Conservation (phyloP, 2,888 invertebrate species). For the Caenorhabditis zanzibari region DNA sequence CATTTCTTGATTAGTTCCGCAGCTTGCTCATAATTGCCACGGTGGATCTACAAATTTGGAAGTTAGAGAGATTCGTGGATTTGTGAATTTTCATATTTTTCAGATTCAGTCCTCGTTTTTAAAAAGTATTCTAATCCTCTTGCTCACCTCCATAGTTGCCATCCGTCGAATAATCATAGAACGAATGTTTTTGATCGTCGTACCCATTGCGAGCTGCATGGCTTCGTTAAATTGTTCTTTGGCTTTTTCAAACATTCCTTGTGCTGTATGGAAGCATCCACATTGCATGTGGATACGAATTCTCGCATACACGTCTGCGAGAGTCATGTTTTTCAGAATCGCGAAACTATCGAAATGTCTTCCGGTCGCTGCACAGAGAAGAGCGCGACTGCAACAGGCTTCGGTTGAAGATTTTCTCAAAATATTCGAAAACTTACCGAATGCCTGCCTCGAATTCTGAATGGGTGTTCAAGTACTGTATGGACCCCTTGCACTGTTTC, state of each 20-base stretch:
- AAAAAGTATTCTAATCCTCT: not conserved
- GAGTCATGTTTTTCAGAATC: not conserved
- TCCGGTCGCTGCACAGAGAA: not conserved
- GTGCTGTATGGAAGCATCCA: slow-evolving; percentile 22
- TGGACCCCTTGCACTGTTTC: slow-evolving; percentile 34
- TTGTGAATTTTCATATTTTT: not conserved
- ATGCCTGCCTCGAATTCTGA: slow-evolving; percentile 44
- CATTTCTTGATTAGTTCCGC: not conserved
- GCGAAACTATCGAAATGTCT: not conserved
- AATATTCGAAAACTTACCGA: not conserved
- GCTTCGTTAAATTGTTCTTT: slow-evolving; percentile 22
- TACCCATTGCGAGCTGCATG: not conserved
- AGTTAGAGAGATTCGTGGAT: not conserved
- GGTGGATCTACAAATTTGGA: slow-evolving; percentile 12
- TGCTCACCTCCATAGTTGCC: slow-evolving; percentile 43
- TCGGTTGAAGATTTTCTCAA: not conserved
- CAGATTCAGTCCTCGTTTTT: not conserved
- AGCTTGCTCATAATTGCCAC: not conserved
- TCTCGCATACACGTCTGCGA: not conserved
- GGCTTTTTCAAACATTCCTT: not conserved
- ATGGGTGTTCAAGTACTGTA: not conserved
- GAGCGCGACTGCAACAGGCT: not conserved
- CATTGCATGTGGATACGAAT: slow-evolving; percentile 32
- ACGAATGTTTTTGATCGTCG: slow-evolving; percentile 33
- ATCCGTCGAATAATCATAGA: slow-evolving; percentile 41